These are phyloP conservation scores for Steinernema carpocapsae DNA, from an alignment of 2,888 invertebrate genomes.

Conservation along the genomic window DNA sequence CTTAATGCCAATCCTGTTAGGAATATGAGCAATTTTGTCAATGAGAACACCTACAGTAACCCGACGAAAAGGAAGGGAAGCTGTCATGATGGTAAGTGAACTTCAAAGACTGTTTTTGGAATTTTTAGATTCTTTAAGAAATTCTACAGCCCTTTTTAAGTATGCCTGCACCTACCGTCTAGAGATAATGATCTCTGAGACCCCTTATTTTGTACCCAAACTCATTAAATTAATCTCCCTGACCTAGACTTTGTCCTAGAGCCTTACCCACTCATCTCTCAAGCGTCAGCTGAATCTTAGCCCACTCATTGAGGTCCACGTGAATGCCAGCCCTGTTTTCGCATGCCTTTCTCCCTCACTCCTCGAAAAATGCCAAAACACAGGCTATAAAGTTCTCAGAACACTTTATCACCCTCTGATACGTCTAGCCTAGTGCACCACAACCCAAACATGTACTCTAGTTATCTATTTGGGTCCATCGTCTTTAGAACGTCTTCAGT, in stretches of 20 bases:
- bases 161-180: neutral
- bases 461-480: too few relatives aligned
- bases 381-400: neutral
- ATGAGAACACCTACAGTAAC: constrained; percentile 2
- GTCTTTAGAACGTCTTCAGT: too few relatives aligned
- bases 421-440: neutral
- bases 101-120: neutral
- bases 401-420: neutral
- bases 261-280: too few relatives aligned
- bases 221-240: neutral
- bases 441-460: neutral
- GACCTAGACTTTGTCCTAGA: neutral
- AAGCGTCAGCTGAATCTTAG: too few relatives aligned
- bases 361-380: neutral
- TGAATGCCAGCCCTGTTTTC: too few relatives aligned
- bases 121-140: neutral
- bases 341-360: too few relatives aligned
- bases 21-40: neutral
- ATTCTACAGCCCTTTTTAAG: neutral
- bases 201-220: neutral
- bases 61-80: constrained; percentile 18
- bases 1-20: constrained; percentile 2
- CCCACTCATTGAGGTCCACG: too few relatives aligned
- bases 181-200: neutral
- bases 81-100: constrained; percentile 1